phyloP scores from a whole-genome alignment of 2,113 vertebrate species.

The Passerina amoena region DNA sequence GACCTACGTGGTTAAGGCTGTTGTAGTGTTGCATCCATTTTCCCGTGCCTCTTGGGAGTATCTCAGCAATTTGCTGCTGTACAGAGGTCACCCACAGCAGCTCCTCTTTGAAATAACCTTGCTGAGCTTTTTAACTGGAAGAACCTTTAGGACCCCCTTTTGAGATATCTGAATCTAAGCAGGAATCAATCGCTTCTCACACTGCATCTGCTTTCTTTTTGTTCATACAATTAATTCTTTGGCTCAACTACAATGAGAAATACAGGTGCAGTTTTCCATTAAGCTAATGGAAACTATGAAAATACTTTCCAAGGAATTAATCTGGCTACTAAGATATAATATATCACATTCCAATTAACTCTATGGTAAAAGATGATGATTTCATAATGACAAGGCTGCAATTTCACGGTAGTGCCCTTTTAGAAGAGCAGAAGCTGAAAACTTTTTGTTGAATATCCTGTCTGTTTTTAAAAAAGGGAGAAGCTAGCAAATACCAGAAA shows the following conservation, averaged over 20 bases:
- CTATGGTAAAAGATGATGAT: conserved; percentile 37
- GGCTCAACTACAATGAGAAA: conserved; percentile 26
- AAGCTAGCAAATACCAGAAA: not conserved
- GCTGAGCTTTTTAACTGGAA: not conserved
- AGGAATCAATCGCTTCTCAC: not conserved
- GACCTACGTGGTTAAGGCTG: not conserved
- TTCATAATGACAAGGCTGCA: conserved; percentile 39
- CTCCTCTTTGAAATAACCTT: not conserved
- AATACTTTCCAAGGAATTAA: conserved; percentile 61
- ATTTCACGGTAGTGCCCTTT: not conserved
- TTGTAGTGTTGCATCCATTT: not conserved
- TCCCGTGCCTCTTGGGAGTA: not conserved
- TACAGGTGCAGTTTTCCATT: conserved; percentile 51
- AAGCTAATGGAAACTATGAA: conserved; percentile 61
- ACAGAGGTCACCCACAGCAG: not conserved
- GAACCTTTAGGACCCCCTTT: not conserved
- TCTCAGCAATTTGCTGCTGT: not conserved
- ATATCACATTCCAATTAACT: conserved; percentile 57
- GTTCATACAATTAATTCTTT: conserved; percentile 26
- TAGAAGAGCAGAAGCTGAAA: not conserved
- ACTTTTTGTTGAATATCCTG: conserved; percentile 4
- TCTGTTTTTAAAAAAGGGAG: not conserved
- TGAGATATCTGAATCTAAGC: not conserved
- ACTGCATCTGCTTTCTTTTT: not conserved
- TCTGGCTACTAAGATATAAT: conserved; percentile 45